These are phyloP conservation scores for Nomada lathburiana DNA, from an alignment of 2,888 invertebrate genomes.

Conservation along the genomic window DNA sequence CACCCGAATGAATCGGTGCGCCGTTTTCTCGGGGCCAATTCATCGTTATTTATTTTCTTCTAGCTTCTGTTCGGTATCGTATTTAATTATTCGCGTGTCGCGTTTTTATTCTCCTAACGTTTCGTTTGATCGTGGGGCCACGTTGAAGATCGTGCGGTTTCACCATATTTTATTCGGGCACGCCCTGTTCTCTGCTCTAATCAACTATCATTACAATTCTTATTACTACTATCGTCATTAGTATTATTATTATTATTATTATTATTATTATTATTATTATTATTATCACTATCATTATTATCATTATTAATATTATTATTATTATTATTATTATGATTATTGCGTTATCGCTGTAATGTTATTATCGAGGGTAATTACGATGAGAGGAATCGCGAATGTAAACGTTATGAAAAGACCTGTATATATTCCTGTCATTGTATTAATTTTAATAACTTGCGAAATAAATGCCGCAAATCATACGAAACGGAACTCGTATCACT, in stretches of 20 bases:
- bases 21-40: slow-evolving; percentile 48
- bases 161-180: slow-evolving; percentile 32
- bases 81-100: slow-evolving; percentile 46
- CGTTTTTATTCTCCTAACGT: slow-evolving; percentile 27
- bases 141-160: slow-evolving; percentile 35
- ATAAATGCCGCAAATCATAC: slow-evolving; percentile 75
- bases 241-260: slow-evolving; percentile 18
- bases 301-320: slow-evolving; percentile 25
- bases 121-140: slow-evolving; percentile 30
- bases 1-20: slow-evolving; percentile 25
- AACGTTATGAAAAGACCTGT: slow-evolving; percentile 70
- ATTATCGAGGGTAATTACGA: slow-evolving; percentile 62
- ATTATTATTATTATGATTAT: slow-evolving; percentile 51
- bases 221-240: slow-evolving; percentile 41
- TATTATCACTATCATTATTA: slow-evolving; percentile 44
- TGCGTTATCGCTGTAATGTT: slow-evolving; percentile 53
- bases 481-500: neutral
- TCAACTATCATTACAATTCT: slow-evolving; percentile 62
- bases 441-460: slow-evolving; percentile 81
- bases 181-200: slow-evolving; percentile 54
- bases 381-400: slow-evolving; percentile 64
- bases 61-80: slow-evolving; percentile 27
- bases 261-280: slow-evolving; percentile 45
- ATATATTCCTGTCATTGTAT: slow-evolving; percentile 81
- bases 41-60: slow-evolving; percentile 65